phyloP scores from a whole-genome alignment of 1,140 invertebrate genomes.

The silkworm (Bombyx mori) region DNA sequence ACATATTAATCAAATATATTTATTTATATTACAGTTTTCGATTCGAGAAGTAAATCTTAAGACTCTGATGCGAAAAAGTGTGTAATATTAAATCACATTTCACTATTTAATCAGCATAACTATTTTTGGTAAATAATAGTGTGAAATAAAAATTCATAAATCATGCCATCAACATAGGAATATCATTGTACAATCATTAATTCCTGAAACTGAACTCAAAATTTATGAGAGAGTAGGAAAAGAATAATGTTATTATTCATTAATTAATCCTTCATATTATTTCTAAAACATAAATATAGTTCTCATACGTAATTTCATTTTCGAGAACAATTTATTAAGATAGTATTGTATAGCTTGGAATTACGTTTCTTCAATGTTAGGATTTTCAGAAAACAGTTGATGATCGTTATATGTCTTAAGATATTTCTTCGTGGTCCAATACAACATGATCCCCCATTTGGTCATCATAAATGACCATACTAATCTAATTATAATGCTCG shows the following conservation, averaged over 20 bases:
- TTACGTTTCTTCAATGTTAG: conserved; percentile 58
- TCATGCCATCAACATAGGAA: not conserved
- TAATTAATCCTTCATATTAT: not conserved
- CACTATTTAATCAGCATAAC: too few species aligned
- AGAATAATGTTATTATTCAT: not conserved
- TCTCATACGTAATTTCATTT: too few species aligned
- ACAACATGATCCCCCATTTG: conserved; percentile 52
- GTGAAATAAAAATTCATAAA: not conserved
- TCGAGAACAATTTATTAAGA: too few species aligned
- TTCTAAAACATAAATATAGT: not conserved
- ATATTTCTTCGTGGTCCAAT: conserved; percentile 45
- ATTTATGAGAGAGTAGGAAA: not conserved
- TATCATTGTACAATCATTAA: not conserved
- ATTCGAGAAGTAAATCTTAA: too few species aligned
- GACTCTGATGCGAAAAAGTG: too few species aligned
- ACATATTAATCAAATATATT: too few species aligned
- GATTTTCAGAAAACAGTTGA: conserved; percentile 54
- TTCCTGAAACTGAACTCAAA: too few species aligned
- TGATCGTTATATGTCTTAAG: conserved; percentile 53
- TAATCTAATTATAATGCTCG: conserved; percentile 47
- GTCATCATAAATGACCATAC: conserved; percentile 61
- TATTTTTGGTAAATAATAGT: not conserved
- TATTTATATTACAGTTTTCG: too few species aligned
- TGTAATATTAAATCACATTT: too few species aligned
- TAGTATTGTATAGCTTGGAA: not conserved